Base-by-base conservation (phyloP, 2,797 vertebrate species). In the Microctenopoma steveboyesi region DNA sequence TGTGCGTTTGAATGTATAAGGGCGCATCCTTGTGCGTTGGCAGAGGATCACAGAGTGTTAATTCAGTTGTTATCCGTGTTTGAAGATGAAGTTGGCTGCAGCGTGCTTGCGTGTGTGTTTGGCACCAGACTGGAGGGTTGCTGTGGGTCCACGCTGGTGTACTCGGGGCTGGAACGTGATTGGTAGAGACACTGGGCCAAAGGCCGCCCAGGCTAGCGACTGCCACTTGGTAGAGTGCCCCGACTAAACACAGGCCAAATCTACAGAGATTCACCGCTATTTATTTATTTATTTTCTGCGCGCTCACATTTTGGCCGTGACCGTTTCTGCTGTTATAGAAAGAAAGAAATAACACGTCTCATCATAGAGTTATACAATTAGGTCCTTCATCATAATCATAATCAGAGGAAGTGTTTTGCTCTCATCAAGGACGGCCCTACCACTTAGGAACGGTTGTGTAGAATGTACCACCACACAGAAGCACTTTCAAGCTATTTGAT, bases 51-150 rank as follows among this genome's bases (percentile, higher is more conserved):
- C 90, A 88, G 78, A 76, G 78, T 84, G 81, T 76, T 90, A 90
- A 91, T 93, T 94, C 92, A 93, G 92, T 91, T 92, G 91, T 92
- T 91, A 90, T 90, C 88, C 89, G 51, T 89, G 86, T 92, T 92
- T 89, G 87, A 89, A 91, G 90, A 89, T 85, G 83, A 79, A 89
- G 76, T 88, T 88, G 88, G 84, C 87, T 80, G 68, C 72, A 51
- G 73, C 76, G 79, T 81, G 48, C 82, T 69, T 76, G 81, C 79
- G 65, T 50, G 56, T 59, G 56, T 74, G 83, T 84, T 88, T 91
- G 90, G 90, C 89, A 86, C 33, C 78, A 79, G 69, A 68, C 69
- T 63, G 79, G 58, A 85, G 71, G 82, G 83, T 84, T 91, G 83
- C 84, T 81, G 82, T 87, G 85, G 85, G 80, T 86, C 79, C 79